Evolutionary conservation across 2,888 invertebrate species (phyloP).

Genomic region (Marasmarcha lunaedactyla): DNA sequence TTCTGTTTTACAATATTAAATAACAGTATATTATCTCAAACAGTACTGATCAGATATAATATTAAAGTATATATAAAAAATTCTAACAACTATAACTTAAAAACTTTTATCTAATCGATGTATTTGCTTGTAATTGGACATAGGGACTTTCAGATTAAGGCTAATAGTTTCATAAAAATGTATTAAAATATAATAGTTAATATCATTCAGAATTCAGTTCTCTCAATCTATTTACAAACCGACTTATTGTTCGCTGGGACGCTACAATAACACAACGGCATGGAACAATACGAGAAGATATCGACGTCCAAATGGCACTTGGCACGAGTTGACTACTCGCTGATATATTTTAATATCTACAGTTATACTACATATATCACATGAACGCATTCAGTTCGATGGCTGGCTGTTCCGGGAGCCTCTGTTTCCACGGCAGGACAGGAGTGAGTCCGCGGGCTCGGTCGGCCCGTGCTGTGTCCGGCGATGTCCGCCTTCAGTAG

Average conservation of each 20-base stretch:
- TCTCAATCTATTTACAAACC: conserved; percentile 40
- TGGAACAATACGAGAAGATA: conserved; percentile 34
- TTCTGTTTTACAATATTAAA: not conserved
- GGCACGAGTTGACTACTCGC: conserved; percentile 49
- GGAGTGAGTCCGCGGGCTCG: conserved; percentile 31
- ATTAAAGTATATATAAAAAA: not conserved
- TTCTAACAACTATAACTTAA: conserved; percentile 13
- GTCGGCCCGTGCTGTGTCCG: conserved; percentile 18
- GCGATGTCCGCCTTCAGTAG: conserved; percentile 49
- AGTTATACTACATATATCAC: conserved; percentile 57
- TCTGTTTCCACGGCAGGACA: conserved; percentile 30
- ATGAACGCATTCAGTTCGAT: conserved; percentile 55
- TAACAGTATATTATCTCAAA: not conserved
- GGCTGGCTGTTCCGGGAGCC: conserved; percentile 28
- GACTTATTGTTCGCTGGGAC: conserved; percentile 48
- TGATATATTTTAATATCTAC: conserved; percentile 34
- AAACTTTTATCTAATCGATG: conserved; percentile 38
- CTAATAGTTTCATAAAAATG: conserved; percentile 49
- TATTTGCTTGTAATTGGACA: conserved; percentile 28
- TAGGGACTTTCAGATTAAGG: conserved; percentile 30
- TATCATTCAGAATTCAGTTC: conserved; percentile 55
- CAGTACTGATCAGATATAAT: not conserved
- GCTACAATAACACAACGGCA: conserved; percentile 27
- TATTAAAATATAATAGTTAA: conserved; percentile 50
- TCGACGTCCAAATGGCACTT: conserved; percentile 53